Evolutionary conservation across 2,888 invertebrate genomes (phyloP).

Genomic region (Philopedon plagiatum): DNA sequence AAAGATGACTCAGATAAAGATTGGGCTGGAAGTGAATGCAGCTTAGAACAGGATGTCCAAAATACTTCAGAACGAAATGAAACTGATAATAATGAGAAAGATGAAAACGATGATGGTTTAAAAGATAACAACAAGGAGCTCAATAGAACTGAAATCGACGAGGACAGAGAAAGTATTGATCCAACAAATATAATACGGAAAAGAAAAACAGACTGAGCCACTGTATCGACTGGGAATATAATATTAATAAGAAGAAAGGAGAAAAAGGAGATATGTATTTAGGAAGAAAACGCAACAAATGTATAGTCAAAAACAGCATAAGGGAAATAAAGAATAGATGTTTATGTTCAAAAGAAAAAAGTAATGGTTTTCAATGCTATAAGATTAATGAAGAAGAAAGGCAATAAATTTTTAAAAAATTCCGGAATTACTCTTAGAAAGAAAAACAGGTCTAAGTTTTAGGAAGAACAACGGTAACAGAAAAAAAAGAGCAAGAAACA

Average conservation of each 20-base stretch:
- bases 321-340: too few species aligned
- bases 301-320: too few species aligned
- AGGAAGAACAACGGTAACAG: conserved; percentile 25
- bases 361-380: too few species aligned
- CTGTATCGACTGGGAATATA: neutral
- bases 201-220: conserved; percentile 4
- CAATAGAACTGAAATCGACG: neutral
- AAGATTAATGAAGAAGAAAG: neutral
- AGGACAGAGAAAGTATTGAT: neutral
- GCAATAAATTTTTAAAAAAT: conserved; percentile 6
- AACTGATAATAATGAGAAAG: neutral
- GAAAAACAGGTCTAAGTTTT: conserved; percentile 18
- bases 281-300: conserved; percentile 38
- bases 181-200: neutral
- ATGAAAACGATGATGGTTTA: neutral
- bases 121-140: neutral
- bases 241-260: too few species aligned
- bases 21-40: neutral
- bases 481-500: neutral
- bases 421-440: too few species aligned
- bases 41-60: neutral
- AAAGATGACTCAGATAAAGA: neutral
- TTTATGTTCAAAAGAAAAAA: too few species aligned
- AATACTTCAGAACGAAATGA: neutral
- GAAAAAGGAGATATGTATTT: conserved; percentile 14